These are phyloP conservation scores for Drosophila affinis DNA, from an alignment of 2,888 invertebrate genomes.

Conservation along the genomic window DNA sequence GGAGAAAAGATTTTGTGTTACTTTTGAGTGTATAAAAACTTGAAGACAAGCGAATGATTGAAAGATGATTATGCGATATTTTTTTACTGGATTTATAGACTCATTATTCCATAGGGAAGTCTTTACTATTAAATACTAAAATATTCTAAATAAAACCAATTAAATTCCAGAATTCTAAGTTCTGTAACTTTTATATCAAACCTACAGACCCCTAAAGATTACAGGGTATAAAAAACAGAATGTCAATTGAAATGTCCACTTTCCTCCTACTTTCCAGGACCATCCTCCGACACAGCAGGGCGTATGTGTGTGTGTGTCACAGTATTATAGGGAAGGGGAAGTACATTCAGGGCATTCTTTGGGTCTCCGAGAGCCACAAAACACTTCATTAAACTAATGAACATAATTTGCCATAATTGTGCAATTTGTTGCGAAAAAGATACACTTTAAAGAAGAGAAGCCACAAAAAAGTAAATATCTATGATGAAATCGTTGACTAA, in stretches of 20 bases:
- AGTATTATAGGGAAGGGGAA: neutral
- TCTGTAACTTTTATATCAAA: neutral
- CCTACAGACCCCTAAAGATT: conserved; percentile 7
- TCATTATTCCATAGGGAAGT: neutral
- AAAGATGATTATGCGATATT: no score
- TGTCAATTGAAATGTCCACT: conserved; percentile 13
- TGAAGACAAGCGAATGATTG: no score
- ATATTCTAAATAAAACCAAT: neutral
- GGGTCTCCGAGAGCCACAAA: conserved; percentile 29
- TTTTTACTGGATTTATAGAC: no score
- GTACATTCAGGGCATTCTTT: conserved; percentile 10
- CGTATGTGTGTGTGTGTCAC: conserved; percentile 5
- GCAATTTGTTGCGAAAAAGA: conserved; percentile 42
- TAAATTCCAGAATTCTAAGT: neutral
- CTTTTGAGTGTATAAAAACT: no score
- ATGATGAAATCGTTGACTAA: conserved; percentile 41
- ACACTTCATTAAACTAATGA: conserved; percentile 78
- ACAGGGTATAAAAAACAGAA: conserved; percentile 19
- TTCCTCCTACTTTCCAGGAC: neutral
- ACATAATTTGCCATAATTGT: conserved; percentile 71
- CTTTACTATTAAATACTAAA: neutral
- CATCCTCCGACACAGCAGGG: conserved; percentile 30
- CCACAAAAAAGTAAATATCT: neutral
- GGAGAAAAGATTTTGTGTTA: no score
- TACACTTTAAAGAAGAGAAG: conserved; percentile 20